Conservation (phyloP, 2,113 vertebrate species). For the Nerophis lumbriciformis region DNA sequence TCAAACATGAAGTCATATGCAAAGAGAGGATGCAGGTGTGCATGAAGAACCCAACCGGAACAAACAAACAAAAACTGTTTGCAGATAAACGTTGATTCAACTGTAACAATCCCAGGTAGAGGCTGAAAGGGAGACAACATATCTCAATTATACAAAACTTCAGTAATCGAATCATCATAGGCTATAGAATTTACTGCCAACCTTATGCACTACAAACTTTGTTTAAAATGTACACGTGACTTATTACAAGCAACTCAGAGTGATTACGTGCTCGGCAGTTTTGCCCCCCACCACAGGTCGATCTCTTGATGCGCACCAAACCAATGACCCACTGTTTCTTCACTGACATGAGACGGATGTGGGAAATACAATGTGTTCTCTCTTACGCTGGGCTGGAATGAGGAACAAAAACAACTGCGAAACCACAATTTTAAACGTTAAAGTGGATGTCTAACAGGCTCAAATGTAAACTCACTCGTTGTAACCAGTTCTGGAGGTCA, state of each 20-base stretch:
- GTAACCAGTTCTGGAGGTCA: too few species aligned
- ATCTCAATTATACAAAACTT: neutral
- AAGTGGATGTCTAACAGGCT: constrained; percentile 1
- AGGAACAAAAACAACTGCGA: constrained; percentile 14
- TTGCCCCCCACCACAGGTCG: neutral
- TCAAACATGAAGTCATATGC: constrained; percentile 3
- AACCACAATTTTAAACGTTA: neutral
- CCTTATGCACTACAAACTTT: neutral
- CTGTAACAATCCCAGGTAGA: neutral
- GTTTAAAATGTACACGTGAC: neutral
- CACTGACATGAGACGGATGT: constrained; percentile 49
- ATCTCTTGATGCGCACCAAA: constrained; percentile 18
- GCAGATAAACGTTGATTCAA: constrained; percentile 11
- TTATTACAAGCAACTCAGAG: neutral
- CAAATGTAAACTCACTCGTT: too few species aligned
- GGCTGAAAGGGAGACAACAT: constrained; percentile 2
- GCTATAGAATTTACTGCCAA: neutral
- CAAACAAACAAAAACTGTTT: constrained; percentile 11
- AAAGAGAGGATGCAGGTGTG: constrained; percentile 37
- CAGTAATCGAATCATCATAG: neutral
- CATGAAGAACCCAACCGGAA: constrained; percentile 8
- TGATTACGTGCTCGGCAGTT: neutral
- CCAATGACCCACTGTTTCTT: constrained; percentile 43
- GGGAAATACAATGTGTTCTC: constrained; percentile 6
- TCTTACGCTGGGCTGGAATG: neutral